These are phyloP conservation scores for Falco cherrug DNA, from an alignment of 2,797 vertebrate genomes.

Conservation along the genomic window DNA sequence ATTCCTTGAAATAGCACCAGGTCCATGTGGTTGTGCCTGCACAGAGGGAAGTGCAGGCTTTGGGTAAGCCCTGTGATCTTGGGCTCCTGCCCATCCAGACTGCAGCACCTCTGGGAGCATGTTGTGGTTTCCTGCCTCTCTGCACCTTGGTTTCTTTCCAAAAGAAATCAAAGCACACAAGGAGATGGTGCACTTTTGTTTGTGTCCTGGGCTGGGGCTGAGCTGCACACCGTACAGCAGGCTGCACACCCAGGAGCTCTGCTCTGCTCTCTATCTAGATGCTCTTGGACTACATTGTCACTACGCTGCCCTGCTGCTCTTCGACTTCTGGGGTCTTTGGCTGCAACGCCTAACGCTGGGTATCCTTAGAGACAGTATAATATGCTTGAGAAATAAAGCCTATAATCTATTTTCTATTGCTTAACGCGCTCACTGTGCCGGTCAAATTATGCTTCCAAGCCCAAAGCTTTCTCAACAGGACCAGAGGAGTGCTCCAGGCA, in stretches of 20 bases:
- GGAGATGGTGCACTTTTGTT: background rate
- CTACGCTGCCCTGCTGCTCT: fast-evolving
- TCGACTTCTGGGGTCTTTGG: background rate
- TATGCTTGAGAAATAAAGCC: background rate
- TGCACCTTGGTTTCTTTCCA: background rate
- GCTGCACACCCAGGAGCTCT: background rate
- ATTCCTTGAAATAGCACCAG: constrained; percentile 40
- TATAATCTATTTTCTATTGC: background rate
- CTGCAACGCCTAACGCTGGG: background rate
- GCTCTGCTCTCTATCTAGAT: background rate
- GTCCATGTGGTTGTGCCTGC: background rate
- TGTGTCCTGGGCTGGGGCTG: background rate
- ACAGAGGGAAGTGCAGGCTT: background rate
- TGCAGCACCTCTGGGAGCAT: background rate
- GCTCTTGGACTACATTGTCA: fast-evolving
- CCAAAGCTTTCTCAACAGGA: background rate
- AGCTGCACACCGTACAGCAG: background rate
- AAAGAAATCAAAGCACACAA: background rate
- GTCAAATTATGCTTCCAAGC: background rate
- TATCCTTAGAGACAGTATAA: background rate
- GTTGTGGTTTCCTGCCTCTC: constrained; percentile 16
- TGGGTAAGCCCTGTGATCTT: background rate
- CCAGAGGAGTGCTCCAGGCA: background rate
- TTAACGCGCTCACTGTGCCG: fast-evolving
- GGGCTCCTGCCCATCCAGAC: background rate